Evolutionary conservation across 2,113 vertebrate genomes (phyloP).

Genomic region (Camarhynchus parvulus): DNA sequence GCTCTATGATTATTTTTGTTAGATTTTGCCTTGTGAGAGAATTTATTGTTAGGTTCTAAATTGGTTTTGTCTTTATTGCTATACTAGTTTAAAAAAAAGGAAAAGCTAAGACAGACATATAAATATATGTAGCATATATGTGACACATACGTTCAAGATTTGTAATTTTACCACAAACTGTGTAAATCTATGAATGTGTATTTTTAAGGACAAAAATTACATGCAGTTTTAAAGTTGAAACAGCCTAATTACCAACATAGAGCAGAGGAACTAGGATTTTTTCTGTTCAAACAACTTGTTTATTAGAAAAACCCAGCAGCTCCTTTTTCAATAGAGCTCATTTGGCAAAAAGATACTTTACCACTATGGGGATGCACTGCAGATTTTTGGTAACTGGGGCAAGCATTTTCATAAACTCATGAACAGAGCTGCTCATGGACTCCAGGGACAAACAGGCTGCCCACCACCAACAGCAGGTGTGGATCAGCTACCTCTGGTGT

Average conservation of each 20-base stretch:
- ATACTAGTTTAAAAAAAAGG: not conserved
- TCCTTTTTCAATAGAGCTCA: not conserved
- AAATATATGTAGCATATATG: not conserved
- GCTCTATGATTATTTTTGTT: not conserved
- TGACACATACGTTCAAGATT: not conserved
- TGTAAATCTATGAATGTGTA: not conserved
- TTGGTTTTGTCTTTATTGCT: not conserved
- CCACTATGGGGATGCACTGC: not conserved
- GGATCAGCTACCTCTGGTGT: not conserved
- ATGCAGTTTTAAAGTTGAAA: not conserved
- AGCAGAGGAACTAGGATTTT: not conserved
- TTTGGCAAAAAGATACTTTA: not conserved
- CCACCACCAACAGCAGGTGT: rapidly evolving
- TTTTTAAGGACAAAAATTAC: not conserved
- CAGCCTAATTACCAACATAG: not conserved
- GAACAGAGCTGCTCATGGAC: not conserved
- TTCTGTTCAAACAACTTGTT: not conserved
- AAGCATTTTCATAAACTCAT: not conserved
- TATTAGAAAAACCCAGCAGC: not conserved
- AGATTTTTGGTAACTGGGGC: not conserved
- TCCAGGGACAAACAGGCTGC: not conserved
- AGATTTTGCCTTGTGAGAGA: not conserved
- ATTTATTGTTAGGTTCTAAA: not conserved
- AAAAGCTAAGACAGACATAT: not conserved
- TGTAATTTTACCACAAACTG: not conserved